Base-by-base conservation (phyloP, 2,113 vertebrate genomes). In the Lepus europaeus region DNA sequence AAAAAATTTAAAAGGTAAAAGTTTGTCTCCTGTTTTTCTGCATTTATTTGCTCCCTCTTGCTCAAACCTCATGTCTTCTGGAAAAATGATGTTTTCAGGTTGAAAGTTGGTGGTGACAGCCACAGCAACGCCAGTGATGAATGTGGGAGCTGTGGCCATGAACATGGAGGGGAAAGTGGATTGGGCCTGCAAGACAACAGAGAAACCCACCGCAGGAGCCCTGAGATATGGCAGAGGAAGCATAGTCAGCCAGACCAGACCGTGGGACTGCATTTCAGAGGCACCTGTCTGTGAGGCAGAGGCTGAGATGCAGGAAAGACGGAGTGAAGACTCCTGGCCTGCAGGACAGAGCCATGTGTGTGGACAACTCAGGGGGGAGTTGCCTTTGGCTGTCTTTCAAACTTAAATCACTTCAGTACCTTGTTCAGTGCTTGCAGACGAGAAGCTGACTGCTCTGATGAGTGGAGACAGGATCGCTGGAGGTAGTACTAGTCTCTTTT, bases 251-350 rank as follows among this genome's bases (percentile, higher is more conserved):
- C 3, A 74, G 64, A 51, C 39, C 49, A 59, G 64, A 51, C 39
- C 49, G 49, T 2, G 17, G 61, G 49, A 16, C 61, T 36, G 19
- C 19, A 12, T 31, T 53, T 45, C 16, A 33, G 13, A 63, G 22
- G 14, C 17, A 1, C 1, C 0, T 2, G n/a, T 59, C 31, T 2
- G 0, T 0, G 56, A 64, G n/a, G 20, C 49, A 66, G 53, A 14
- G 56, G 61, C 45, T 45, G 49, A 78, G 20, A 49, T 20, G 9
- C 3, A n/a, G 49, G 64, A 36, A 56, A 87, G 64, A 79, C 20
- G 20, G 51, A 6, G 68, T 13, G 12, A 72, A 13, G 29, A 33
- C 78, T 4, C 19, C 36, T 33, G 4, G 20, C 19, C 36, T 87
- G 1, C 19, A 79, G 45, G 72, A 66, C 10, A 86, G 70, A 80